Percentiles rank a stretch among this genome's conserved stretches.
phyloP scores from a whole-genome alignment of 2,888 invertebrate genomes.

The Zygaena filipendulae region DNA sequence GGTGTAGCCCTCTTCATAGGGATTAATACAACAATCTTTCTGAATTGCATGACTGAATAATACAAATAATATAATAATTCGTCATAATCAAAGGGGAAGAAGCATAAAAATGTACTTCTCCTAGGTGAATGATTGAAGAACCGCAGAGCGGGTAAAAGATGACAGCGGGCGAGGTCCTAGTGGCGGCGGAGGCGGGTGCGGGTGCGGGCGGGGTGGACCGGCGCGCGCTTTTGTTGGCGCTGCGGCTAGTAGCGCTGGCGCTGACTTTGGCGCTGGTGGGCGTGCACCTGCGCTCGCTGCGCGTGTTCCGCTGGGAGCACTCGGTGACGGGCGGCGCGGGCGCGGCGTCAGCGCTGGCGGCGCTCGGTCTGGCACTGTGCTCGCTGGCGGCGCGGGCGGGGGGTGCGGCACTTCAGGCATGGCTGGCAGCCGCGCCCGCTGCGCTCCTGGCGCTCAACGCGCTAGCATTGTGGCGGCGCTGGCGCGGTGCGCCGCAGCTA shows the following conservation, averaged over 20 bases:
- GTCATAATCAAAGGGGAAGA: too few species aligned
- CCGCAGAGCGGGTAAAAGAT: too few species aligned
- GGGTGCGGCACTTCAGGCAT: constrained; percentile 28
- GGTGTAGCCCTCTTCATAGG: too few species aligned
- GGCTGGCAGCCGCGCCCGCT: constrained; percentile 29
- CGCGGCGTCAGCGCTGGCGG: constrained; percentile 31
- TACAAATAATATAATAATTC: too few species aligned
- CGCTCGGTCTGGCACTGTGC: constrained; percentile 28
- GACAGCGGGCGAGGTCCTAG: too few species aligned
- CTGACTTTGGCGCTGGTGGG: constrained; percentile 27
- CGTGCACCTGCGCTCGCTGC: constrained; percentile 33
- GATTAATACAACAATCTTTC: too few species aligned
- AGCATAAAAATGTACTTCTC: too few species aligned
- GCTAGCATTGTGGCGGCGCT: constrained; percentile 28
- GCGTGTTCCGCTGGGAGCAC: constrained; percentile 45
- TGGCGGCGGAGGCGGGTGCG: too few species aligned
- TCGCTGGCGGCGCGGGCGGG: constrained; percentile 21
- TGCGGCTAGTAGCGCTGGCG: constrained; percentile 25
- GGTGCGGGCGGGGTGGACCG: too few species aligned
- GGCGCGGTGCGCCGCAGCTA: constrained; percentile 29
- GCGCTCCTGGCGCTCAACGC: constrained; percentile 31
- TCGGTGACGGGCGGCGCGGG: constrained; percentile 38
- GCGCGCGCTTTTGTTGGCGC: constrained; percentile 17
- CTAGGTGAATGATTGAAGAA: too few species aligned
- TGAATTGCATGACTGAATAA: too few species aligned